phyloP scores from a whole-genome alignment of 1,140 invertebrate species.

The Drosophila mojavensis region DNA sequence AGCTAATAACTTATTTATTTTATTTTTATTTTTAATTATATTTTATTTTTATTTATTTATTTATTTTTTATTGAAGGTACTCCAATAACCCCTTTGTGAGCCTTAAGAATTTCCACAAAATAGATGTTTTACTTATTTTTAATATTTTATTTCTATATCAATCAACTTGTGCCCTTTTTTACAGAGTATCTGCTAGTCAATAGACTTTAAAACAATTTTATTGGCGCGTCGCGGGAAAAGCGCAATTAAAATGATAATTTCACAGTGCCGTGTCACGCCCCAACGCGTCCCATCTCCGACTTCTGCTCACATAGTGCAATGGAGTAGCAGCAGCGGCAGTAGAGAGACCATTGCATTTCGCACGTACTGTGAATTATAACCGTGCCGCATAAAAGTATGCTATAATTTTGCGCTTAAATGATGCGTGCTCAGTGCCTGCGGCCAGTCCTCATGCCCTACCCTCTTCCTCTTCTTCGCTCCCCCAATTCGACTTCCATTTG shows the following conservation, averaged over 20 bases:
- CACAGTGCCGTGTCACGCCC: slow-evolving; percentile 44
- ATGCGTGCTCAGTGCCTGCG: slow-evolving; percentile 57
- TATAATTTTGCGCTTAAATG: slow-evolving; percentile 79
- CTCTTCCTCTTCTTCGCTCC: not conserved
- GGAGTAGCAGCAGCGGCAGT: slow-evolving; percentile 3
- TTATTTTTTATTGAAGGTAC: too few species aligned
- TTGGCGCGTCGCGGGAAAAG: slow-evolving; percentile 50
- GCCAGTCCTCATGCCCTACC: not conserved
- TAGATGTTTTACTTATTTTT: too few species aligned
- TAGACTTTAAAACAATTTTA: not conserved
- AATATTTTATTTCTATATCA: too few species aligned
- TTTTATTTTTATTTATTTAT: not conserved
- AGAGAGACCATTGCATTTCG: slow-evolving; percentile 59
- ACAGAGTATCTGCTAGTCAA: not conserved
- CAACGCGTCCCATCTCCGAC: not conserved
- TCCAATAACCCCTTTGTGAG: too few species aligned
- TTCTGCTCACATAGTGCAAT: not conserved
- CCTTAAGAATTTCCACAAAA: too few species aligned
- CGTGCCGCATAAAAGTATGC: slow-evolving; percentile 75
- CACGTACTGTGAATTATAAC: slow-evolving; percentile 77
- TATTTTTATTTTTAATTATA: not conserved
- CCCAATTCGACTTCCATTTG: slow-evolving; percentile 7
- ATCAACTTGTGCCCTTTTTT: not conserved
- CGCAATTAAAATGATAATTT: slow-evolving; percentile 78
- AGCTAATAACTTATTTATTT: too few species aligned